Conservation (phyloP, 2,888 invertebrate species). For the Pristionchus mayeri region DNA sequence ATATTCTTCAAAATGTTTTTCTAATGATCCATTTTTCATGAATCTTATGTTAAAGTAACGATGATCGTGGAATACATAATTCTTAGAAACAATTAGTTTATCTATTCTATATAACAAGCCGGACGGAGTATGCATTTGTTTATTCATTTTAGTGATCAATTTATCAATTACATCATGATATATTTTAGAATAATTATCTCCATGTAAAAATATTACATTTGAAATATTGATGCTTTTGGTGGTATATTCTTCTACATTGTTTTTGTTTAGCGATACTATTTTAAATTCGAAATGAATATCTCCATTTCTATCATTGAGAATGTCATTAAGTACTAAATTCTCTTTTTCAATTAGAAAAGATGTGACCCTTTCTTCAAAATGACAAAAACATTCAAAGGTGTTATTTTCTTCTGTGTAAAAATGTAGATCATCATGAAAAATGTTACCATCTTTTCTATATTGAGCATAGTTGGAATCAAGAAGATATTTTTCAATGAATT, state of each 20-base stretch:
- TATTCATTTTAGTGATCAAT: neutral
- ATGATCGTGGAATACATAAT: neutral
- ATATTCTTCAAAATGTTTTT: neutral
- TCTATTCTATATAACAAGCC: neutral
- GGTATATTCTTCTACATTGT: neutral
- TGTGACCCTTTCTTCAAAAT: neutral
- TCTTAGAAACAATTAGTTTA: neutral
- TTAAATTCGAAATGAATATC: neutral
- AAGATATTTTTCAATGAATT: neutral
- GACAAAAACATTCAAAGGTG: neutral
- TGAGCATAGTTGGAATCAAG: neutral
- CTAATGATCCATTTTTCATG: neutral
- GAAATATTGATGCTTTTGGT: neutral
- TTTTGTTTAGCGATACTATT: neutral
- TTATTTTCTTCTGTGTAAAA: neutral
- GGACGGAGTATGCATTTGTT: neutral
- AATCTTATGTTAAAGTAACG: conserved; percentile 1
- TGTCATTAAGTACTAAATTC: conserved; percentile 19
- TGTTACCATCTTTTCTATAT: neutral
- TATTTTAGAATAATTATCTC: neutral
- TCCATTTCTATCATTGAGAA: conserved; percentile 26
- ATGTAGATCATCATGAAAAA: neutral
- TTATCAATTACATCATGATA: neutral
- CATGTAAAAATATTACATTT: conserved; percentile 1
- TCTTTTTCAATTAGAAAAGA: conserved; percentile 7